phyloP scores from a whole-genome alignment of 2,113 vertebrate genomes.

The Micronycteris hirsuta region DNA sequence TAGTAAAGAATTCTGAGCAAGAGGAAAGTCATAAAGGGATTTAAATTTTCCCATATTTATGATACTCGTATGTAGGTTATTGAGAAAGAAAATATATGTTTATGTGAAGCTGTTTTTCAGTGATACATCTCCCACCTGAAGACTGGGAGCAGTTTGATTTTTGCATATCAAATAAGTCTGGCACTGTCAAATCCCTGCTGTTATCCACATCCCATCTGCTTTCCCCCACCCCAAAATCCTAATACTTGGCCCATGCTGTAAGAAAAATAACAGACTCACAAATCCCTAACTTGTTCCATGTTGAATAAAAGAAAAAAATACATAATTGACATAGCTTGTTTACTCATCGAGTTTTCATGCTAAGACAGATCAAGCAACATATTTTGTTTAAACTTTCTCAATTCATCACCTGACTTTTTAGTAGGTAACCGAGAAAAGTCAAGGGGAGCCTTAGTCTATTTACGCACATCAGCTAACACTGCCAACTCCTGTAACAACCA shows the following conservation, averaged over 20 bases:
- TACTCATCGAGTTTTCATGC: conserved; percentile 52
- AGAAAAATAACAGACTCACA: conserved; percentile 36
- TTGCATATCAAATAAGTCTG: conserved; percentile 43
- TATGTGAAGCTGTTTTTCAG: neutral
- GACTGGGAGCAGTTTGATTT: neutral
- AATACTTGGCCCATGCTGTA: conserved; percentile 51
- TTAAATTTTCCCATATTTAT: neutral
- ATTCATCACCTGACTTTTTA: neutral
- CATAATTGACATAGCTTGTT: conserved; percentile 47
- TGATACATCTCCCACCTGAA: neutral
- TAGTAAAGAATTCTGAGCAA: neutral
- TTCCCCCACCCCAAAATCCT: neutral
- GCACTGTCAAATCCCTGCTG: conserved; percentile 2
- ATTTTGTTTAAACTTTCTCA: neutral
- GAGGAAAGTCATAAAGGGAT: neutral
- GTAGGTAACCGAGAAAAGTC: conserved; percentile 45
- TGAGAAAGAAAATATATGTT: conserved; percentile 7
- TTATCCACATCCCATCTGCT: conserved; percentile 54
- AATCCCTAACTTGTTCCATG: conserved; percentile 26
- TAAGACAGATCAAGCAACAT: conserved; percentile 54
- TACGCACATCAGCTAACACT: conserved; percentile 50
- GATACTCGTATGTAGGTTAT: neutral
- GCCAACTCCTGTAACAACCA: conserved; percentile 76
- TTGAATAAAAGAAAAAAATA: conserved; percentile 43
- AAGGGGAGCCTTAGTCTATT: conserved; percentile 45